These are phyloP conservation scores for Coptodon bakossiorum DNA, from an alignment of 2,113 vertebrate species.

Conservation along the genomic window DNA sequence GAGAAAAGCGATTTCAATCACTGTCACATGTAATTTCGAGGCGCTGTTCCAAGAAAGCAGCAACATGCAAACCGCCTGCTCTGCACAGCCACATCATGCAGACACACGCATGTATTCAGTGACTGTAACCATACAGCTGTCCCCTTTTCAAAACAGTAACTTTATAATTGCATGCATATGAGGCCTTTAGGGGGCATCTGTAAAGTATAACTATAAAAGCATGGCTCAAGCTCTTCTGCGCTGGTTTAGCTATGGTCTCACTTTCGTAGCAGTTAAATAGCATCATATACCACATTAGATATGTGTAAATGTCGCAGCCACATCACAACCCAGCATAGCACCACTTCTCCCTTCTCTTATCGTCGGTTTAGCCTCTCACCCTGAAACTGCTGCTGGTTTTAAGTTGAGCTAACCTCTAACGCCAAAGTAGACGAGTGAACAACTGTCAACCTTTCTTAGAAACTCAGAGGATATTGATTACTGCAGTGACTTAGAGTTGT, in stretches of 20 bases:
- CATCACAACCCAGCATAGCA: neutral
- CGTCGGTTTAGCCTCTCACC: neutral
- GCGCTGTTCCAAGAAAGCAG: neutral
- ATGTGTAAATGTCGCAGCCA: neutral
- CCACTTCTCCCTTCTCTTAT: neutral
- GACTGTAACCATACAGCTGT: neutral
- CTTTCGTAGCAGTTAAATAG: neutral
- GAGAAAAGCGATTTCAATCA: neutral
- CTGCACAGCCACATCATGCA: neutral
- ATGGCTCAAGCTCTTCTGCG: neutral
- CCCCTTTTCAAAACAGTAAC: neutral
- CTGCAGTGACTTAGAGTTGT: neutral
- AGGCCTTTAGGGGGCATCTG: neutral
- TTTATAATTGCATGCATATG: neutral
- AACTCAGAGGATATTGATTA: constrained; percentile 12
- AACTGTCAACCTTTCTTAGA: neutral
- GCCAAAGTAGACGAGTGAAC: neutral
- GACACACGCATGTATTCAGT: neutral
- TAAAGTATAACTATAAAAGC: neutral
- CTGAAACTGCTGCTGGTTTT: neutral
- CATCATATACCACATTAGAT: neutral
- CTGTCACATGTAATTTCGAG: neutral
- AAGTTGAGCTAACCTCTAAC: neutral
- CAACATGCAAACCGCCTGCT: neutral
- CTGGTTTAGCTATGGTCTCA: neutral